Conservation (phyloP, 2,888 invertebrate species). For the Tenthredo livida region DNA sequence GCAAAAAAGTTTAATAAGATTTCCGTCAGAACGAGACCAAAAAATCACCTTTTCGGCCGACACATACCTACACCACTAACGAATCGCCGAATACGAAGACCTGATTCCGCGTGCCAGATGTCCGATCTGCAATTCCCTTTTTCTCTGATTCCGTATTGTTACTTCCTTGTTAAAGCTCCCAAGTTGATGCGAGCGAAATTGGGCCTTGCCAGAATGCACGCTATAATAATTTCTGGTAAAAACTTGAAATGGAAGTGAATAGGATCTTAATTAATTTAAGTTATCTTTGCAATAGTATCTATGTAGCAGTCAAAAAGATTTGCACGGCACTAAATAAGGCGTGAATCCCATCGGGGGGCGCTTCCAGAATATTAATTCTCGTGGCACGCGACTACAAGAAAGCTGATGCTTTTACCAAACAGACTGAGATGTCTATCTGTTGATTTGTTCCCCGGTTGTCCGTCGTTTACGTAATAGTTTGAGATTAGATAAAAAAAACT, state of each 20-base stretch:
- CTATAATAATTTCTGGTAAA: not conserved
- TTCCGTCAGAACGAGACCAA: not conserved
- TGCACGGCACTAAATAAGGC: constrained; percentile 45
- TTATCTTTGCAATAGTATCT: constrained; percentile 28
- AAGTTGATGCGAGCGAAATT: not conserved
- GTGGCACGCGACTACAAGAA: constrained; percentile 47
- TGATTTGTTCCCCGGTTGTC: constrained; percentile 1
- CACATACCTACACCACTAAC: not conserved
- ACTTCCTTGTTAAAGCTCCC: not conserved
- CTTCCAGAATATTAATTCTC: constrained; percentile 39
- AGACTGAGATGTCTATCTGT: constrained; percentile 16
- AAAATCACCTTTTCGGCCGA: not conserved
- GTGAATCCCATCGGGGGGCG: constrained; percentile 35
- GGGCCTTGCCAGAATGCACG: not conserved
- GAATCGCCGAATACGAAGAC: constrained; percentile 5
- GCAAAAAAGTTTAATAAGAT: constrained; percentile 14
- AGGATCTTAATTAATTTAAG: constrained; percentile 26
- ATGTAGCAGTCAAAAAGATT: constrained; percentile 8
- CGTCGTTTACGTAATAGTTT: not conserved
- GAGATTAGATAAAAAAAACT: not conserved
- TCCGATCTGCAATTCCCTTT: constrained; percentile 19
- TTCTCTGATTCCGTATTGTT: not conserved
- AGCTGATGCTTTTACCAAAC: constrained; percentile 41
- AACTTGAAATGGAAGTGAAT: not conserved
- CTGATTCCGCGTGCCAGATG: constrained; percentile 23